phyloP scores from a whole-genome alignment of 1,140 invertebrate species.

The Trichogramma pretiosum region DNA sequence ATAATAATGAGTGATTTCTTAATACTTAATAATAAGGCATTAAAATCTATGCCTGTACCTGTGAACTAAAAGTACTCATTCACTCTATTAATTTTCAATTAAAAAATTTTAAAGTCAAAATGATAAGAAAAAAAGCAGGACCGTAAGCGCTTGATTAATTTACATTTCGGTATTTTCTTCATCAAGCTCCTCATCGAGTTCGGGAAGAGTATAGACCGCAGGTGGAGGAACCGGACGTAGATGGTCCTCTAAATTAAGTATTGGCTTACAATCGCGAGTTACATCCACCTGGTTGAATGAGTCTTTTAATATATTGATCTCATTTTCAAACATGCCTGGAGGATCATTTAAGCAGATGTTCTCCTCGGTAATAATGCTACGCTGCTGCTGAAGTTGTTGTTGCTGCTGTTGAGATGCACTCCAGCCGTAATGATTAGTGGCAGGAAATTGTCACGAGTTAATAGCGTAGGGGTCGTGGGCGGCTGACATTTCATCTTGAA shows the following conservation, averaged over 20 bases:
- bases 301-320: constrained; percentile 43
- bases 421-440: not conserved
- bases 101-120: too few species aligned
- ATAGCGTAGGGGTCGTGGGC: constrained; percentile 49
- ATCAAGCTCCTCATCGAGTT: constrained; percentile 51
- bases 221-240: constrained; percentile 29
- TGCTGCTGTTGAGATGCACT: constrained; percentile 28
- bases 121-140: constrained; percentile 1
- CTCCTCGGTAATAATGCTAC: constrained; percentile 58
- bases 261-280: constrained; percentile 41
- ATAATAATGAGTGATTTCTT: too few species aligned
- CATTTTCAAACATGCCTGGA: constrained; percentile 48
- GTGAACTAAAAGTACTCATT: too few species aligned
- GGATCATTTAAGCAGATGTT: constrained; percentile 49
- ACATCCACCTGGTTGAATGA: constrained; percentile 42
- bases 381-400: too few species aligned
- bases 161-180: constrained; percentile 55
- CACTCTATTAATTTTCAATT: constrained; percentile 3
- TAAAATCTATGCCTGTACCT: too few species aligned
- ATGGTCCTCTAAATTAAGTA: constrained; percentile 39
- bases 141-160: too few species aligned
- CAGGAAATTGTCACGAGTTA: constrained; percentile 59
- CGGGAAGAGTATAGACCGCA: constrained; percentile 55
- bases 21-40: too few species aligned
- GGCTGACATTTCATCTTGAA: constrained; percentile 46